Percentiles rank a stretch among this genome's conserved stretches.
Conservation (phyloP, 64 coral and sea anemone species). For the Montipora cactus region DNA sequence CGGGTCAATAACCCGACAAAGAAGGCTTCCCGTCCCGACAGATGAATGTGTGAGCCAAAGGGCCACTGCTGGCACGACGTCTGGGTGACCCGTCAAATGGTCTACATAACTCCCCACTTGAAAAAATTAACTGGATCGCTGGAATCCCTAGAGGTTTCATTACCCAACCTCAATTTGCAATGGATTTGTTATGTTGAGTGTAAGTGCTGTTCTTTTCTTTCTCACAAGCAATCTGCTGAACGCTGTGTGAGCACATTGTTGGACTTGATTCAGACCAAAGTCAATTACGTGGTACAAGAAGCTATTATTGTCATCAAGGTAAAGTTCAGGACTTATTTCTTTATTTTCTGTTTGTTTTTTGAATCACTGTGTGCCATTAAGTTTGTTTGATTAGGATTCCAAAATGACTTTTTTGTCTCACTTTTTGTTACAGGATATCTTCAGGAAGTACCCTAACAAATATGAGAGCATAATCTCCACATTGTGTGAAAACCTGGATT, state of each 20-base stretch:
- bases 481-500: slow-evolving; percentile 97
- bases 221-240: slow-evolving; percentile 88
- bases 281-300: slow-evolving; percentile 99
- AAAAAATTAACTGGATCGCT: no score
- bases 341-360: not conserved
- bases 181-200: no score
- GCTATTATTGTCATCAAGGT: slow-evolving; percentile 99
- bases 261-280: slow-evolving; percentile 98
- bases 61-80: no score
- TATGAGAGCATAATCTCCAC: slow-evolving; percentile 99
- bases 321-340: not conserved
- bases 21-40: no score
- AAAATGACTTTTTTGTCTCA: not conserved
- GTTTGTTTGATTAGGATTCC: not conserved
- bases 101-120: no score
- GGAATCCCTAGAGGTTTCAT: no score
- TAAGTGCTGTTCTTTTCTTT: not conserved
- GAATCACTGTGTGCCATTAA: not conserved
- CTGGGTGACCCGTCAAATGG: no score
- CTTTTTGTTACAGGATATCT: slow-evolving; percentile 81
- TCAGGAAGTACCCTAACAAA: slow-evolving; percentile 98
- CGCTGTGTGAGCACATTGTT: slow-evolving; percentile 98
- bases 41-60: no score
- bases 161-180: no score
- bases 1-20: no score